These are phyloP conservation scores for Ascidia mentula DNA, from an alignment of 23 tunicate genomes.

Conservation along the genomic window DNA sequence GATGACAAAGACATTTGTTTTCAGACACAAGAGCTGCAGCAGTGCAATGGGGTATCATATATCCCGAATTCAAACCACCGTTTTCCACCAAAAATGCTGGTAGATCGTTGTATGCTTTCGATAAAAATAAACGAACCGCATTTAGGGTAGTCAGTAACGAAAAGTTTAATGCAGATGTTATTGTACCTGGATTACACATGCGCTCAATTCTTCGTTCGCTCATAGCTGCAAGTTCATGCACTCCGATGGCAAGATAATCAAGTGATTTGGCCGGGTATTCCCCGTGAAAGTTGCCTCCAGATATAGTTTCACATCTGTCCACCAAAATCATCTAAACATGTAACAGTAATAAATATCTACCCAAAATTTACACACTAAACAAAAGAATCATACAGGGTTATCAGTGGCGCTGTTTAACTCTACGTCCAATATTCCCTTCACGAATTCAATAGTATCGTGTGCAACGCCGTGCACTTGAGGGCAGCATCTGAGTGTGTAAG, in stretches of 20 bases:
- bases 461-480: constrained; percentile 97
- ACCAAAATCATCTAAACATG: constrained; percentile 74
- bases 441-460: constrained; percentile 89
- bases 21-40: constrained; percentile 96
- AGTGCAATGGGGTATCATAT: constrained; percentile 93
- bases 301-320: constrained; percentile 80
- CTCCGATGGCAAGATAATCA: constrained; percentile 93
- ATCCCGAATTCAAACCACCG: constrained; percentile 94
- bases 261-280: constrained; percentile 96
- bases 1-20: constrained; percentile 88
- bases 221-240: constrained; percentile 83
- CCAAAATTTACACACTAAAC: not conserved
- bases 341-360: not conserved
- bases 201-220: constrained; percentile 96
- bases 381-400: constrained; percentile 60
- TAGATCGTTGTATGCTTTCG: constrained; percentile 63
- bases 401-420: constrained; percentile 98
- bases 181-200: constrained; percentile 82
- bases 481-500: constrained; percentile 97
- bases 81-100: constrained; percentile 94
- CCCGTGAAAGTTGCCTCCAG: constrained; percentile 98
- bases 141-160: too few relatives aligned
- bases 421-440: constrained; percentile 54
- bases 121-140: too few relatives aligned
- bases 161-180: not conserved